Evolutionary conservation across 2,888 invertebrate species (phyloP).

Genomic region (Danaus chrysippus): DNA sequence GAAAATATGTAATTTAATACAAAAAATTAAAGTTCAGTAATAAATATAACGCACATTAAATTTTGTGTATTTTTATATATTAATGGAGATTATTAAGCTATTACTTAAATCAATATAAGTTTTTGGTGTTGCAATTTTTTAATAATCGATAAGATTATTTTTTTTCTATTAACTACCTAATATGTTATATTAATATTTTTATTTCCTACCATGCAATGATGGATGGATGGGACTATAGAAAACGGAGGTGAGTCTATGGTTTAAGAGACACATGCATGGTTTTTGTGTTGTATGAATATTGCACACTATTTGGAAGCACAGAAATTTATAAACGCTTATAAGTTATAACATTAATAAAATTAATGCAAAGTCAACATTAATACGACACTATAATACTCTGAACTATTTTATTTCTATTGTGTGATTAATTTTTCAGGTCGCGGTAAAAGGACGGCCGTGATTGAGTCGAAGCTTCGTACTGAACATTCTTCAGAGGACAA

Average conservation of each 20-base stretch:
- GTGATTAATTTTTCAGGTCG: slow-evolving; percentile 61
- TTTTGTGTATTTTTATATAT: too few relatives aligned
- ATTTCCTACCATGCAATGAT: slow-evolving; percentile 71
- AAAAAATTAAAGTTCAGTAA: too few relatives aligned
- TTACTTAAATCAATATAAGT: too few relatives aligned
- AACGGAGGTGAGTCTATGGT: slow-evolving; percentile 68
- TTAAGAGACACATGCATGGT: slow-evolving; percentile 34
- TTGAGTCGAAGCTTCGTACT: slow-evolving; percentile 95
- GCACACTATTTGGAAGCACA: background rate
- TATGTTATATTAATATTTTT: slow-evolving; percentile 50
- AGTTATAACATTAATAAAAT: background rate
- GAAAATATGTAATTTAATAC: too few relatives aligned
- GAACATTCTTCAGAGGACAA: slow-evolving; percentile 98
- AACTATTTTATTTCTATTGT: slow-evolving; percentile 1
- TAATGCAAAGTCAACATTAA: background rate
- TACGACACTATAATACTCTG: background rate
- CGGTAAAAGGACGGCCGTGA: slow-evolving; percentile 92
- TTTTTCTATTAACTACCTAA: slow-evolving; percentile 29
- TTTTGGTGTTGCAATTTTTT: too few relatives aligned
- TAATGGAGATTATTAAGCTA: too few relatives aligned
- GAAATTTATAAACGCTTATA: slow-evolving; percentile 2
- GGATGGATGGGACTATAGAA: slow-evolving; percentile 52
- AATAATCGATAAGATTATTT: background rate
- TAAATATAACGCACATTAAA: too few relatives aligned
- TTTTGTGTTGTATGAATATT: slow-evolving; percentile 10